Evolutionary conservation across 2,113 vertebrate species (phyloP), one percentile per base, ranked within the genome.

Genomic region (Andinoacara biseriatus): DNA sequence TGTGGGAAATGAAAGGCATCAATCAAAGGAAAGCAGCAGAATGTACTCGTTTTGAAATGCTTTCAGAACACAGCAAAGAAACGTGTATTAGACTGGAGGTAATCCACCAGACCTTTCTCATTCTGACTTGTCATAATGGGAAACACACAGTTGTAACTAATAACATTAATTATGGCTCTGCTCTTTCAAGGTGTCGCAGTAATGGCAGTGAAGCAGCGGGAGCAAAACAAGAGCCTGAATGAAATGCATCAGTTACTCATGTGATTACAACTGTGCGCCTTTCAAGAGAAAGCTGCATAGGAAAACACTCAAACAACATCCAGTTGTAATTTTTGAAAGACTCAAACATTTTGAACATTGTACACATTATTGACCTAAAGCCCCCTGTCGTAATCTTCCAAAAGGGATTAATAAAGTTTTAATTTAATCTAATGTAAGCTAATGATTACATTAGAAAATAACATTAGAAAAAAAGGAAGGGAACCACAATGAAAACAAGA

Each of bases 1-100:
- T 81, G 60, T 52, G 56, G 69, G 69, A 83, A 81, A 78, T 74
- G 26, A 88, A 82, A 79, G 29, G n/a, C 43, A 65, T 60, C 74
- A 76, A 31, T 78, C 76, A 80, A 63, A 67, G 61, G 62, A 72
- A 56, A 78, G 22, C 78, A 69, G 31, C 18, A 61, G 14, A 46
- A 15, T 10, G 18, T 46, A 14, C 43, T 10, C 3, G 6, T 54
- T 56, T 81, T 22, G 33, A 38, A 5, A 46, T 60, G n/a, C 22
- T 60, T 78, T 72, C 10, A 67, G 26, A 33, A 57, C 62, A 62
- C 57, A 62, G 61, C 35, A 54, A 72, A 33, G 46, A 72, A 52
- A 54, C 24, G 4, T 72, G 10, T 72, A 72, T 72, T 54, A 20
- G 46, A 54, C 38, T 43, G 11, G 59, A 74, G 20, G 14, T 52